Percentiles rank a stretch among this genome's conserved stretches.
These are phyloP conservation scores for Clupea harengus DNA, from an alignment of 2,113 vertebrate species.

Conservation along the genomic window DNA sequence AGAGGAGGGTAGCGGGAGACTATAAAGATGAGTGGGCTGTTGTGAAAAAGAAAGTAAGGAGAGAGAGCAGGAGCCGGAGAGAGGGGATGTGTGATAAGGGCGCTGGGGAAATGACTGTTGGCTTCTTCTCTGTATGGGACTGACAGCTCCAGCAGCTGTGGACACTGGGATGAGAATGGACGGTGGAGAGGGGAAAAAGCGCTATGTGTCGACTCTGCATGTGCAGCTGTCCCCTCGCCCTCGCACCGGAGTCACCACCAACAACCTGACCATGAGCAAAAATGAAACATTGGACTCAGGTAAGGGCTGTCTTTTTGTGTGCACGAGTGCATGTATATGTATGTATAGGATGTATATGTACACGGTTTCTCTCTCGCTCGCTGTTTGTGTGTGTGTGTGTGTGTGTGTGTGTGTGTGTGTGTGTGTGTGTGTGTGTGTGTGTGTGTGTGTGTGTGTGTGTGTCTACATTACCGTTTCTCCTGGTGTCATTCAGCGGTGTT, in stretches of 20 bases:
- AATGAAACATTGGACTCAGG: conserved; percentile 43
- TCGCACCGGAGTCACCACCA: background rate
- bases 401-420: background rate
- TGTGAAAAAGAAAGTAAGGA: conserved; percentile 25
- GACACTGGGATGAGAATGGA: conserved; percentile 50
- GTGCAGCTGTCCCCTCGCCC: conserved; percentile 52
- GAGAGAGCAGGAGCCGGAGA: conserved; percentile 28
- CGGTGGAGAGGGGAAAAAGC: conserved; percentile 46
- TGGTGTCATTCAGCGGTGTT: background rate
- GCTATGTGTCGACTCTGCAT: conserved; percentile 70
- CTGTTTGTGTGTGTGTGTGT: background rate
- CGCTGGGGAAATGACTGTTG: conserved; percentile 59
- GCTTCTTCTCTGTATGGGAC: conserved; percentile 23
- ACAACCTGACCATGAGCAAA: background rate
- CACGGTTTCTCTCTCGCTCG: background rate
- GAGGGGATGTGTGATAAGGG: conserved; percentile 59
- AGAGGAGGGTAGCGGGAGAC: background rate
- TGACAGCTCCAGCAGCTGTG: conserved; percentile 1
- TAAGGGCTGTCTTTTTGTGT: conserved; percentile 42
- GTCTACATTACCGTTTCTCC: background rate
- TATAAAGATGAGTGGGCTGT: background rate
- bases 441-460: conserved; percentile 22
- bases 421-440: conserved; percentile 8
- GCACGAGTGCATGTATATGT: background rate
- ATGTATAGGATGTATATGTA: background rate